Evolutionary conservation across 1,140 invertebrate genomes (phyloP).

Genomic region (Solenopsis invicta): DNA sequence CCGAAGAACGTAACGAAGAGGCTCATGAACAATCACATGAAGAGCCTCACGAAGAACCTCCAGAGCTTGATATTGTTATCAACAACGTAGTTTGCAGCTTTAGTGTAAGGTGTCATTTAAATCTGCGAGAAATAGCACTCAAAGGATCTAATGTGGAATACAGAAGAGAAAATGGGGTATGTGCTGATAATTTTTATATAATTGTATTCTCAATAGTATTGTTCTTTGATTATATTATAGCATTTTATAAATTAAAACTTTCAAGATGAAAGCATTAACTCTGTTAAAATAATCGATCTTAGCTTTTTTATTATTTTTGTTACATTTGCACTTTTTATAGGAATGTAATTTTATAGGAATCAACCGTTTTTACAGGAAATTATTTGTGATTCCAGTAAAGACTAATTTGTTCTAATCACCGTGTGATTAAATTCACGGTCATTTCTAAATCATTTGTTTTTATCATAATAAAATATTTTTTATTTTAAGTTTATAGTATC

Average conservation of each 20-base stretch:
- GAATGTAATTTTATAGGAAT: not conserved
- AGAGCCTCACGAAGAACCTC: conserved; percentile 87
- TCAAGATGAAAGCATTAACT: not conserved
- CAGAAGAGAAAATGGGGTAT: conserved; percentile 96
- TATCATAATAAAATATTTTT: not conserved
- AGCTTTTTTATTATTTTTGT: not conserved
- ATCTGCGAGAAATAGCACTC: conserved; percentile 97
- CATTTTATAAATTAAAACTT: not conserved
- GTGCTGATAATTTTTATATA: conserved; percentile 38
- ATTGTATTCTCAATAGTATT: not conserved
- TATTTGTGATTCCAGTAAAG: no score
- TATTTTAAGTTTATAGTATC: not conserved
- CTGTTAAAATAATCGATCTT: not conserved
- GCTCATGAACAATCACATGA: conserved; percentile 87
- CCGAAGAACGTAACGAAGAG: conserved; percentile 85
- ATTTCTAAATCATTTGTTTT: not conserved
- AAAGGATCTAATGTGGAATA: conserved; percentile 98
- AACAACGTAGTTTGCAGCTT: conserved; percentile 99
- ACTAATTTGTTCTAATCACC: not conserved
- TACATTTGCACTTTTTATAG: not conserved
- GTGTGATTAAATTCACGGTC: not conserved
- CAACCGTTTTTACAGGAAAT: no score
- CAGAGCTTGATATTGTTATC: conserved; percentile 97
- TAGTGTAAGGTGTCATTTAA: conserved; percentile 98
- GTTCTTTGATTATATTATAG: not conserved